Base-by-base conservation (phyloP, 2,888 invertebrate genomes). In the Tridacna gigas region DNA sequence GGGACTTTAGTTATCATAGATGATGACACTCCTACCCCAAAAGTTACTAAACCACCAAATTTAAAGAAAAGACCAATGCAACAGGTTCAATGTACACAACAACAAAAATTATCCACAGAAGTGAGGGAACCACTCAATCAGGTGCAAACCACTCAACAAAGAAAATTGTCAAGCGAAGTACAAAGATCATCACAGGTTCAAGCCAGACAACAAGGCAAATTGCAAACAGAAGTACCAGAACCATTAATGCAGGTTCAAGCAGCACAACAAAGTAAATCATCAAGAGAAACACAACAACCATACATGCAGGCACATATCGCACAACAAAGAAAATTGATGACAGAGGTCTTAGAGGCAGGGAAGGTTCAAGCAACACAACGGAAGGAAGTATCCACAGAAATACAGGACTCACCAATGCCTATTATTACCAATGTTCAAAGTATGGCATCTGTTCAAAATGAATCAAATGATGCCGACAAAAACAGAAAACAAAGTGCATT, bases 1-100 rank as follows among this genome's bases (percentile, higher is more conserved):
- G 73, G 71, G 7, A 47, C 78, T 47, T 71, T 37, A 9, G 71
- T 78, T 47, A 48, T 78, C 25, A 78, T 78, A 22, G 78, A 78
- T 25, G 78, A 78, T n/a, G 78, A 71, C 11, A 61, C 61, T 22
- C 61, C 78, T 11, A 4, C 45, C 15, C 22, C 56, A 56, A 56
- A 18, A n/a, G 20, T 37, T 37, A 37, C 37, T 37, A 37, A 37
- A 37, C 37, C 37, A 37, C 37, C 37, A 37, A 37, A 37, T 37
- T 4, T 37, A 37, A 37, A 37, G 37, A 37, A 7, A 37, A 37
- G 37, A 4, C 37, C 37, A 37, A 7, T 37, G 37, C 37, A 4
- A 37, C 37, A 37, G 37, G 7, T 37, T 37, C 37, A 37, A 37
- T 7, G 7, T 37, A 37, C 37, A 37, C 37, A 37, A 37, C 37